Conservation (phyloP, 2,797 vertebrate species). For the Cuniculus paca region DNA sequence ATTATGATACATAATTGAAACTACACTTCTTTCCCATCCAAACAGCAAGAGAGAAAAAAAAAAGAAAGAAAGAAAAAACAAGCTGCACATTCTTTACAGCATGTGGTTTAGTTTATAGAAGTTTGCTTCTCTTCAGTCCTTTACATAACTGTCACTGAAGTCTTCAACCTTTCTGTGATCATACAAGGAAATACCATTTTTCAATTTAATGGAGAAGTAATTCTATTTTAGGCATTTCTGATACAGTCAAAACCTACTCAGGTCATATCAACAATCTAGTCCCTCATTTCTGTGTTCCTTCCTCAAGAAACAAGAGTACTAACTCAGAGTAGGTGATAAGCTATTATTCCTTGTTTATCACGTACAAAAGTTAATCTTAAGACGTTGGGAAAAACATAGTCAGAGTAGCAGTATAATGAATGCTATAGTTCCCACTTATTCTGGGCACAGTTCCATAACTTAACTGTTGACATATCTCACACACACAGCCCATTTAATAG, state of each 20-base stretch:
- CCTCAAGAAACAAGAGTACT: neutral
- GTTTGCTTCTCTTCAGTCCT: constrained; percentile 25
- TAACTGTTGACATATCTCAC: neutral
- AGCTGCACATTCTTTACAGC: neutral
- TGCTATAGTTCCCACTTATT: neutral
- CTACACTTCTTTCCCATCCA: neutral
- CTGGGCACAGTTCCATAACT: neutral
- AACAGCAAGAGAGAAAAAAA: neutral
- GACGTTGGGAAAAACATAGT: neutral
- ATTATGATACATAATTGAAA: neutral
- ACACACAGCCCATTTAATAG: neutral
- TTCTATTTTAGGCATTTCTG: neutral
- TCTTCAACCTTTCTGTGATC: neutral
- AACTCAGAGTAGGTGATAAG: neutral
- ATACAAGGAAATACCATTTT: constrained; percentile 30
- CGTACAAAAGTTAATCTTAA: neutral
- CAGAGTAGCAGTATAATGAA: neutral
- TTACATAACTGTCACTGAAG: constrained; percentile 22
- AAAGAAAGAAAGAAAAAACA: neutral
- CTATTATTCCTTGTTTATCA: neutral
- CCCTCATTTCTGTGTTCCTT: neutral
- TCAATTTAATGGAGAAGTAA: constrained; percentile 23
- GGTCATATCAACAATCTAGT: neutral
- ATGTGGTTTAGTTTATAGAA: neutral
- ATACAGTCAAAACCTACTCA: neutral